These are phyloP conservation scores for Bradypodion pumilum DNA, from an alignment of 2,797 vertebrate species.

Conservation along the genomic window DNA sequence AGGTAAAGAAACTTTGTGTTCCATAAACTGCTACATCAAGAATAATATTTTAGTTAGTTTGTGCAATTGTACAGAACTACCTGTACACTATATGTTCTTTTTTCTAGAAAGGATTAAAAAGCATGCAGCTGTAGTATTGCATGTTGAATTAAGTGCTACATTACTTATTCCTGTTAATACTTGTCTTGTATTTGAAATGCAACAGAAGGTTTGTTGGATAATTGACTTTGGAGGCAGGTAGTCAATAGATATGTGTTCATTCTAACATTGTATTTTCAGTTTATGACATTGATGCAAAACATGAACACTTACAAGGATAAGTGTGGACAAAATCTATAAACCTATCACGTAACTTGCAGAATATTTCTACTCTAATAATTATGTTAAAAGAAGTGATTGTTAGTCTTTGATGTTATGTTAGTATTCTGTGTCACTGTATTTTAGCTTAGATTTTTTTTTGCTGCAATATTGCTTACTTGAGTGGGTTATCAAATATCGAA, in stretches of 20 bases:
- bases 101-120: too few species aligned
- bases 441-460: too few species aligned
- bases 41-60: constrained; percentile 61
- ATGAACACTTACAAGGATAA: accelerated
- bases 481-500: neutral
- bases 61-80: constrained; percentile 37
- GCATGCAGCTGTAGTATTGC: constrained; percentile 21
- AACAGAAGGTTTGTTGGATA: constrained; percentile 10
- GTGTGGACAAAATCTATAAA: neutral
- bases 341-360: neutral
- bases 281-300: neutral
- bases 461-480: neutral
- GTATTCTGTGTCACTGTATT: too few species aligned
- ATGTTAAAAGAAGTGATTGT: neutral
- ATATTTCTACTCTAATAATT: neutral
- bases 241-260: neutral
- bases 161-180: constrained; percentile 45
- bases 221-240: neutral
- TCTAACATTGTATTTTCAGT: constrained; percentile 6
- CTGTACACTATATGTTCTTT: too few species aligned
- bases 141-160: constrained; percentile 36
- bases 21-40: constrained; percentile 43
- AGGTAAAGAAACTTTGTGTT: constrained; percentile 48
- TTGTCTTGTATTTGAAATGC: constrained; percentile 23
- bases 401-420: neutral